A percentile compares a stretch with the other conserved stretches of the same genome.
phyloP scores from a whole-genome alignment of 2,113 vertebrate genomes.

The Callithrix jacchus region DNA sequence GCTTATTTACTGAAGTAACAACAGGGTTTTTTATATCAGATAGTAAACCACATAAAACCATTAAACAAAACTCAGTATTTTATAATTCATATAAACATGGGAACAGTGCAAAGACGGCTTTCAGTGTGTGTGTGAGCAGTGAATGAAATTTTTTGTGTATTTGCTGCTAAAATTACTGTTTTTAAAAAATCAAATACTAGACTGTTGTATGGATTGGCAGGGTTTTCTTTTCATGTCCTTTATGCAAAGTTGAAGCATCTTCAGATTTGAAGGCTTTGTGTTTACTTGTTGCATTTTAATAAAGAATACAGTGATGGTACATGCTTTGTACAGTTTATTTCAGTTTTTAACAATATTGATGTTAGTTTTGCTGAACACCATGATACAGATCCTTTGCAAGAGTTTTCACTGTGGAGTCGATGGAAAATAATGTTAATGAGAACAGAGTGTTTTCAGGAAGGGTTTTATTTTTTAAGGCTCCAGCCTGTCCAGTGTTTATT shows the following conservation, averaged over 20 bases:
- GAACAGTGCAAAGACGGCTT: not conserved
- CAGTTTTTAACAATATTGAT: not conserved
- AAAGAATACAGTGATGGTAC: not conserved
- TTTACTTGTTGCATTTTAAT: not conserved
- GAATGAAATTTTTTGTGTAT: not conserved
- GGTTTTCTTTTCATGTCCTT: not conserved
- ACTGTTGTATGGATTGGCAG: not conserved
- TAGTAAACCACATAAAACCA: not conserved
- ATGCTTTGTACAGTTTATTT: not conserved
- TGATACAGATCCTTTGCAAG: not conserved
- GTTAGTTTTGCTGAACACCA: not conserved
- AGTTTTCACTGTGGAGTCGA: not conserved
- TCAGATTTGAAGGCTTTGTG: not conserved
- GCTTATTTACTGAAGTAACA: not conserved
- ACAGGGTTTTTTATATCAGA: not conserved
- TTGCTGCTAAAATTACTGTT: constrained; percentile 25
- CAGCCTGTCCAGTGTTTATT: not conserved
- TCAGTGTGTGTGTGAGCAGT: not conserved
- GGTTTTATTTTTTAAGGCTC: not conserved
- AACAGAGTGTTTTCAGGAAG: not conserved
- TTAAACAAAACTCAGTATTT: not conserved
- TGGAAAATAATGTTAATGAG: not conserved
- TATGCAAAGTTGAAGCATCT: not conserved
- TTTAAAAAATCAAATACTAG: not conserved
- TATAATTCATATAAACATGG: not conserved